A percentile compares a stretch with the other conserved stretches of the same genome.
These are phyloP conservation scores for Campoletis raptor DNA, from an alignment of 2,888 invertebrate species.

Conservation along the genomic window DNA sequence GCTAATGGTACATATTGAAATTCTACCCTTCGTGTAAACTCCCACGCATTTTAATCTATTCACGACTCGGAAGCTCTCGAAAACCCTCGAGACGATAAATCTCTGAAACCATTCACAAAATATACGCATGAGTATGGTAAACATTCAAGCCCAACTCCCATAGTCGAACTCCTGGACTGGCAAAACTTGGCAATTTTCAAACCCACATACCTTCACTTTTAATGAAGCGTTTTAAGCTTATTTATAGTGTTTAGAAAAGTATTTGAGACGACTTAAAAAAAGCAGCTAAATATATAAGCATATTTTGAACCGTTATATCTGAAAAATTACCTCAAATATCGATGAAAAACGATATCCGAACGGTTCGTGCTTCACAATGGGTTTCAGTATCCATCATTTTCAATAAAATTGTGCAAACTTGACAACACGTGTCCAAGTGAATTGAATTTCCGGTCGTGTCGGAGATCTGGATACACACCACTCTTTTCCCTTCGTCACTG, in stretches of 20 bases:
- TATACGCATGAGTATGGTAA: not conserved
- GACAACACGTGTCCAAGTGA: constrained; percentile 67
- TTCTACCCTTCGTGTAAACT: constrained; percentile 18
- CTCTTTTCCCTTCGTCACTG: constrained; percentile 10
- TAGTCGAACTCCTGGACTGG: not conserved
- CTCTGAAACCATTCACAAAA: constrained; percentile 30
- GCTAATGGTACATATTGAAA: constrained; percentile 37
- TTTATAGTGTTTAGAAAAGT: not conserved
- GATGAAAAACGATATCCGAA: not conserved
- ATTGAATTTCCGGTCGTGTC: constrained; percentile 60
- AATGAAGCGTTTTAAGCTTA: not conserved
- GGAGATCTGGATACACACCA: constrained; percentile 1
- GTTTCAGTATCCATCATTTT: constrained; percentile 62
- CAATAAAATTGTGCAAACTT: constrained; percentile 67
- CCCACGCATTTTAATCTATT: constrained; percentile 59
- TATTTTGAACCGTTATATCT: not conserved
- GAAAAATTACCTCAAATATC: not conserved
- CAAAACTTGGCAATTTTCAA: not conserved
- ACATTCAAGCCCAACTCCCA: not conserved
- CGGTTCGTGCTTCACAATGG: not conserved
- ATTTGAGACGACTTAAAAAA: not conserved
- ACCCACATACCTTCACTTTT: not conserved
- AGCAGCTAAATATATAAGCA: not conserved
- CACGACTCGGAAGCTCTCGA: constrained; percentile 39
- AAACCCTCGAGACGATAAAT: constrained; percentile 60